These are phyloP conservation scores for Melanostoma mellinum DNA, from an alignment of 2,888 invertebrate species.

Conservation along the genomic window DNA sequence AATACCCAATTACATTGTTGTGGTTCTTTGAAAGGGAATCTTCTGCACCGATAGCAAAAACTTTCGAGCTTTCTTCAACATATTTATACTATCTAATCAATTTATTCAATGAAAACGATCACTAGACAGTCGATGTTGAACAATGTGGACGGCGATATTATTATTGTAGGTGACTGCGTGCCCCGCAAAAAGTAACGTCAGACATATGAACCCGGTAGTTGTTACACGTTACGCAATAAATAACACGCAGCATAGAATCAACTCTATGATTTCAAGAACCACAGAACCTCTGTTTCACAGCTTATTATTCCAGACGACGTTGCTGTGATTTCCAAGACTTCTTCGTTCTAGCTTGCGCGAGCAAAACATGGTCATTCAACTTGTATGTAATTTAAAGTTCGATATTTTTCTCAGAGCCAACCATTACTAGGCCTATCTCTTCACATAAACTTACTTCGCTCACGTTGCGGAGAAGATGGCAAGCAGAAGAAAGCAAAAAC, in stretches of 20 bases:
- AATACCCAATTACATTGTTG: not conserved
- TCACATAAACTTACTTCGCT: slow-evolving; percentile 4
- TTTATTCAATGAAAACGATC: slow-evolving; percentile 61
- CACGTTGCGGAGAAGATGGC: slow-evolving; percentile 1
- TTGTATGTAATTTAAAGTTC: slow-evolving; percentile 53
- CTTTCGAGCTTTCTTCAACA: slow-evolving; percentile 67
- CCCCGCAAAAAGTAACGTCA: slow-evolving; percentile 43
- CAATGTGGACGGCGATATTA: not conserved
- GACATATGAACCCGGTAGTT: slow-evolving; percentile 71
- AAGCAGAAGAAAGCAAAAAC: slow-evolving; percentile 61
- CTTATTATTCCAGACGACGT: slow-evolving; percentile 70
- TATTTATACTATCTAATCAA: slow-evolving; percentile 51
- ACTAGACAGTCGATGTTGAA: slow-evolving; percentile 29
- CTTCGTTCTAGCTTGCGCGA: slow-evolving; percentile 36
- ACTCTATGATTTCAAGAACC: slow-evolving; percentile 52
- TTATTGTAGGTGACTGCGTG: slow-evolving; percentile 46
- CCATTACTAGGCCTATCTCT: slow-evolving; percentile 42
- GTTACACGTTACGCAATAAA: slow-evolving; percentile 64
- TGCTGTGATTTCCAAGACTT: slow-evolving; percentile 66
- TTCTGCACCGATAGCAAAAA: slow-evolving; percentile 34
- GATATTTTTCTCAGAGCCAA: slow-evolving; percentile 54
- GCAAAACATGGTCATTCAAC: slow-evolving; percentile 59
- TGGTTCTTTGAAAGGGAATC: slow-evolving; percentile 66
- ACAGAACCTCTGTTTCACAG: slow-evolving; percentile 36
- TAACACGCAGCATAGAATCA: slow-evolving; percentile 62